Evolutionary conservation across 2,113 vertebrate species (phyloP), one percentile per base, ranked within the genome.

Genomic region (Neodon shergylaensis): DNA sequence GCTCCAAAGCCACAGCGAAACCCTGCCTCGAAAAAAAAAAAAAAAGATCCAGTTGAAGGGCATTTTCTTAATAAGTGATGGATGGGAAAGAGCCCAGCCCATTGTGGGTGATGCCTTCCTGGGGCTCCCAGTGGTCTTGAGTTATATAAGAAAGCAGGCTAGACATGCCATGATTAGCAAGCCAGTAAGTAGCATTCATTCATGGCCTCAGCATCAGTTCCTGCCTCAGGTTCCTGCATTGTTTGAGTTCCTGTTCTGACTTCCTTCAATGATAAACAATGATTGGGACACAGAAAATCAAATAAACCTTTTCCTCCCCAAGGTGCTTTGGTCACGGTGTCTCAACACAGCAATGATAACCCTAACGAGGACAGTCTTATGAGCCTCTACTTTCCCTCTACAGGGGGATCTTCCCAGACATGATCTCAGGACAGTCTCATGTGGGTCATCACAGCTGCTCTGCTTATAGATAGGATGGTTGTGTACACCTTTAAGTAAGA

Each of bases 21-120:
- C n/a, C n/a, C n/a, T n/a, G n/a, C n/a, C n/a, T n/a, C n/a, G n/a
- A n/a, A n/a, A n/a, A n/a, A n/a, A n/a, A n/a, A n/a, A n/a, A n/a
- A n/a, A n/a, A n/a, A 42, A 17, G 36, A 61, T 26, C 54, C 79
- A 58, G 3, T 24, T 83, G 7, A 28, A 63, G 7, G 54, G n/a
- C 13, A 28, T 83, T 17, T 63, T 83, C 1, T 42, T n/a, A n/a
- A 82, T 13, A 63, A 63, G 24, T 83, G 58, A 31, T 39, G 26
- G 13, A 63, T 10, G 1, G n/a, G n/a, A 13, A 13, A 61, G 39
- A 14, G 3, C 12, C 14, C 58, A 63, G 24, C 0, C 24, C 14
- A 42, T 42, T 10, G 6, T 42, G 24, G 14, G 7, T 83, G 7
- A 2, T 63, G 39, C n/a, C 36, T 17, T 83, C 58, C n/a, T 3